phyloP scores from a whole-genome alignment of 2,797 vertebrate genomes.

The Tauraco hartlaubi region DNA sequence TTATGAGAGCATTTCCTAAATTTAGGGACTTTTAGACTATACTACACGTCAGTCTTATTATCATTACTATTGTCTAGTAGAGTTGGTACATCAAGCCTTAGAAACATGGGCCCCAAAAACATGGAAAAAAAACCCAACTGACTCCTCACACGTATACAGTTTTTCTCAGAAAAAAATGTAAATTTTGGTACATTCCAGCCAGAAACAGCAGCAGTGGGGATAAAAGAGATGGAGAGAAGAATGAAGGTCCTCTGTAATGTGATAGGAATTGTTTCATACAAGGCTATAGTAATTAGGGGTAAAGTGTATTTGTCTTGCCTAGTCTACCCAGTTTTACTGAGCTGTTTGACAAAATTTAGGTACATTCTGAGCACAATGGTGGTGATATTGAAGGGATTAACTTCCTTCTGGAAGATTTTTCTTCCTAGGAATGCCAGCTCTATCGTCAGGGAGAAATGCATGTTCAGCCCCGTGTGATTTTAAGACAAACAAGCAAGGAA shows the following conservation, averaged over 20 bases:
- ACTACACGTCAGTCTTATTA: too few species aligned
- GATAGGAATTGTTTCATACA: neutral
- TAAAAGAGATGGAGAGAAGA: neutral
- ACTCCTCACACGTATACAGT: rapidly evolving
- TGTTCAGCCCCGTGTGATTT: neutral
- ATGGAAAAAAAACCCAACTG: neutral
- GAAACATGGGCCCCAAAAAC: neutral
- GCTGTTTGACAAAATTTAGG: neutral
- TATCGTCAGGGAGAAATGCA: neutral
- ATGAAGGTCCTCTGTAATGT: neutral
- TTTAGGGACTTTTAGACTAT: neutral
- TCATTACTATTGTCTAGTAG: too few species aligned
- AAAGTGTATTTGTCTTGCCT: neutral
- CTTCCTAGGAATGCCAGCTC: neutral
- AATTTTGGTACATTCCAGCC: neutral
- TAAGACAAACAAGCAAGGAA: neutral
- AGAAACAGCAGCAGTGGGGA: neutral
- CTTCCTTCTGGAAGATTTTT: neutral
- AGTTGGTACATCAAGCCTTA: neutral
- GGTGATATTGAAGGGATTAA: neutral
- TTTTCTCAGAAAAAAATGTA: neutral
- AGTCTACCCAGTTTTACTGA: neutral
- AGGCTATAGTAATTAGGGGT: neutral
- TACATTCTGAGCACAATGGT: neutral
- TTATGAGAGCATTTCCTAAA: neutral